A percentile compares a stretch with the other conserved stretches of the same genome.
Conservation (phyloP, 2,888 invertebrate species). For the Ennomos quercinarius region DNA sequence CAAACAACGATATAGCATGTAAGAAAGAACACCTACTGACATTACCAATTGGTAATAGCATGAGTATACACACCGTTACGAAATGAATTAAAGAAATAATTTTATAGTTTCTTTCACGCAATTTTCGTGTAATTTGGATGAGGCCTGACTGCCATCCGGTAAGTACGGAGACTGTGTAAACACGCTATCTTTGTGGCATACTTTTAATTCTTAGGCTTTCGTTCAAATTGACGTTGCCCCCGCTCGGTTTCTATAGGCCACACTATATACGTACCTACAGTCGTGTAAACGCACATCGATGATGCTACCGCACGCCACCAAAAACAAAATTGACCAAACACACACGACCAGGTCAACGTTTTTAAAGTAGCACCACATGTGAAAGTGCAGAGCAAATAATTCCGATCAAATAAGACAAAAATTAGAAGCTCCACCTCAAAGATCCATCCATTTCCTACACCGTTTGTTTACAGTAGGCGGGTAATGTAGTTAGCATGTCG, state of each 20-base stretch:
- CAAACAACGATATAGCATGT: constrained; percentile 26
- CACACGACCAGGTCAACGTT: constrained; percentile 75
- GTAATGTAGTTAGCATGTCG: constrained; percentile 32
- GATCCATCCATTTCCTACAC: constrained; percentile 54
- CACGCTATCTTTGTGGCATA: constrained; percentile 67
- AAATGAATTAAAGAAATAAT: constrained; percentile 51
- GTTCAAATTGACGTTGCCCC: constrained; percentile 60
- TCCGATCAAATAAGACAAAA: constrained; percentile 73
- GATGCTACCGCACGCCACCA: constrained; percentile 54
- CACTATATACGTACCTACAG: constrained; percentile 12
- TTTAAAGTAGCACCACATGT: constrained; percentile 79
- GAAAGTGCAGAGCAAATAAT: constrained; percentile 80
- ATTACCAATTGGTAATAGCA: constrained; percentile 45
- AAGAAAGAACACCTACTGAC: constrained; percentile 28
- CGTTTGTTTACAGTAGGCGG: constrained; percentile 40
- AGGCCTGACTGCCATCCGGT: constrained; percentile 49
- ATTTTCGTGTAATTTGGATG: constrained; percentile 57
- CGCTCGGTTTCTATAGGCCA: constrained; percentile 16
- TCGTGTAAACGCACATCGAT: constrained; percentile 44
- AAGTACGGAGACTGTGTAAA: constrained; percentile 55
- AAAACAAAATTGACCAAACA: constrained; percentile 72
- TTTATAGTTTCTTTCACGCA: constrained; percentile 52
- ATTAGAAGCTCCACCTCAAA: constrained; percentile 63
- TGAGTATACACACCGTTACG: constrained; percentile 53
- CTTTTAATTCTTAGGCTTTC: constrained; percentile 64